Evolutionary conservation across 2,797 vertebrate species (phyloP).

Genomic region (Sciaenops ocellatus): DNA sequence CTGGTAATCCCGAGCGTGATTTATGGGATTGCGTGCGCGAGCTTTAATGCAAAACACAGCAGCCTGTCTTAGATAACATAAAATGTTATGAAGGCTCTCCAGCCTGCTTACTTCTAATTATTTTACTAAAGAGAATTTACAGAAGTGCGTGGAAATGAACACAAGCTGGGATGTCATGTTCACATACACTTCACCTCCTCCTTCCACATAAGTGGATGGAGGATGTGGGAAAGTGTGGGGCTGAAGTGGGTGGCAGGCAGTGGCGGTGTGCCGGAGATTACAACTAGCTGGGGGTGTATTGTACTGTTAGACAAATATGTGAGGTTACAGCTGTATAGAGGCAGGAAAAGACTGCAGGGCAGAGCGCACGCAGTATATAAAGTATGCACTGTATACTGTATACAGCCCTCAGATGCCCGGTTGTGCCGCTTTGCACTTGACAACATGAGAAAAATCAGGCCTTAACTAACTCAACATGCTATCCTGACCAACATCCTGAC

Average conservation of each 20-base stretch:
- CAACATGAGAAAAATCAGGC: no score
- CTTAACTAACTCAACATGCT: no score
- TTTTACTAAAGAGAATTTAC: conserved; percentile 41
- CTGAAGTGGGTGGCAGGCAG: conserved; percentile 24
- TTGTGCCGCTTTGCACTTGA: no score
- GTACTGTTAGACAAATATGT: conserved; percentile 22
- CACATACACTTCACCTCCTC: conserved; percentile 17
- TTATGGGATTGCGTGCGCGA: conserved; percentile 62
- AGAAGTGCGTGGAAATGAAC: conserved; percentile 32
- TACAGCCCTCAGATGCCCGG: no score
- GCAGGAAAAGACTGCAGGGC: conserved; percentile 5
- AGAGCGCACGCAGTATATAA: conserved; percentile 10
- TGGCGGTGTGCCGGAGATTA: conserved; percentile 27
- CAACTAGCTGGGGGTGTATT: conserved; percentile 9
- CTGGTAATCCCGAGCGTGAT: conserved; percentile 63
- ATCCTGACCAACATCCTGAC: no score
- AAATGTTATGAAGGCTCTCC: conserved; percentile 45
- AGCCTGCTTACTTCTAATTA: conserved; percentile 38
- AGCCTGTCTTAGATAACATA: conserved; percentile 61
- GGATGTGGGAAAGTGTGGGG: not conserved
- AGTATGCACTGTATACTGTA: not conserved
- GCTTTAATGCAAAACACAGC: conserved; percentile 49
- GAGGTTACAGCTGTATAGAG: conserved; percentile 28
- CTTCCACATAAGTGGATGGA: not conserved
- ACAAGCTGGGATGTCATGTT: conserved; percentile 32